These are phyloP conservation scores for Brienomyrus brachyistius DNA, from an alignment of 2,113 vertebrate genomes.

Conservation along the genomic window DNA sequence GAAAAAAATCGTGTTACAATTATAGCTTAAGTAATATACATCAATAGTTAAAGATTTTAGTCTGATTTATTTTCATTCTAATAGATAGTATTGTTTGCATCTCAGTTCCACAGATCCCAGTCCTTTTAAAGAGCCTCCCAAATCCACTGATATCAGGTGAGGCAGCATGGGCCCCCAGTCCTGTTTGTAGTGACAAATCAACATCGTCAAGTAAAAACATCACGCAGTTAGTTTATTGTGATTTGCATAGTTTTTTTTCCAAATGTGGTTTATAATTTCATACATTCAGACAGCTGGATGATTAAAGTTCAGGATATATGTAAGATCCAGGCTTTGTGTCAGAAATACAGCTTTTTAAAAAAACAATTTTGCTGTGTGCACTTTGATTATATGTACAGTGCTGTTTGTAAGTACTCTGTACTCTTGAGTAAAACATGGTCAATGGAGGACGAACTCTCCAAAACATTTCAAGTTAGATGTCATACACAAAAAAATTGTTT, in stretches of 20 bases:
- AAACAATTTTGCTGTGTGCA: not conserved
- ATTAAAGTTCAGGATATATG: not conserved
- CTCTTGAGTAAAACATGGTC: not conserved
- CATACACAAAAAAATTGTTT: slow-evolving; percentile 23
- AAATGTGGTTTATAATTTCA: not conserved
- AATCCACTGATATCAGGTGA: not conserved
- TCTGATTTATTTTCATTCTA: not conserved
- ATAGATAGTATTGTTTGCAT: not conserved
- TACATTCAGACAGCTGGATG: not conserved
- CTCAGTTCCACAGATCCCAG: not conserved
- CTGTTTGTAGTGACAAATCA: not conserved
- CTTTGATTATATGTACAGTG: not conserved
- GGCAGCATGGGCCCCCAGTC: not conserved
- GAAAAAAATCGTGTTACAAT: not conserved
- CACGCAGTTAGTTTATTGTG: not conserved
- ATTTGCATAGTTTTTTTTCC: not conserved
- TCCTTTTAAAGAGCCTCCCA: not conserved
- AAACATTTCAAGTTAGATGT: not conserved
- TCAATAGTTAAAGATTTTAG: not conserved
- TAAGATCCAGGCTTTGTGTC: not conserved
- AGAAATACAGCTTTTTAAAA: not conserved
- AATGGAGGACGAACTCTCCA: not conserved
- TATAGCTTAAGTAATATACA: not conserved
- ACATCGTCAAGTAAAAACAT: not conserved
- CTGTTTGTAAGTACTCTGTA: not conserved